Evolutionary conservation across 2,888 invertebrate genomes (phyloP), one percentile per base, ranked within the genome.

Genomic region (Oscheius onirici): DNA sequence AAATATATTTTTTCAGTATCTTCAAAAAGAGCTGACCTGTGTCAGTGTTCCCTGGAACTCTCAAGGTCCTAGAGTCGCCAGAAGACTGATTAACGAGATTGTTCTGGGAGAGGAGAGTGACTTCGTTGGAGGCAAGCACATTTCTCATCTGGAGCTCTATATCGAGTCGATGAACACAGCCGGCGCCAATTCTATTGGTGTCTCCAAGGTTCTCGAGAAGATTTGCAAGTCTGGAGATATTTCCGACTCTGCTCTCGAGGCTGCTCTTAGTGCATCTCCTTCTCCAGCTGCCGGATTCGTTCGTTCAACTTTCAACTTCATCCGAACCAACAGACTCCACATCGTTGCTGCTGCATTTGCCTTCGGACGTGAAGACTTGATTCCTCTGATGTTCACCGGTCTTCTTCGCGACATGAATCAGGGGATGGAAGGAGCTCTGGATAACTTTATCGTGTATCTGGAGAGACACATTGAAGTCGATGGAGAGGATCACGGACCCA

Each of bases 21-120:
- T 74, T 20, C 74, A 74, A 68, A 49, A 58, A 13, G 52, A 66
- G 15, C 70, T 75, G 44, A 73, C 75, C 26, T 73, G 73, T 52
- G 46, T 73, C 40, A 49, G 41, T 8, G 46, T 73, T 17, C 75
- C 75, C 8, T 75, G 75, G 75, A 54, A 26, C 15, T 69, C 73
- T 28, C 57, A 63, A 13, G 75, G 75, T 11, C 15, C 43, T 6
- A 40, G 69, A 13, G 63, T 22, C 22, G 40, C 71, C n/a, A 28
- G 75, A 20, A 49, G 75, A n/a, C 55, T 75, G 26, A 73, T 75
- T 73, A 75, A 75, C 41, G 75, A 75, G 24, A 72, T 75, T 26
- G 75, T 75, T 6, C 51, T 68, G 13, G 75, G 69, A 61, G 75
- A 75, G 43, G 73, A 69, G 15, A 22, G 46, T 17, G 71, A 71